Conservation (phyloP, 2,797 vertebrate species). For the Anguilla marmorata region DNA sequence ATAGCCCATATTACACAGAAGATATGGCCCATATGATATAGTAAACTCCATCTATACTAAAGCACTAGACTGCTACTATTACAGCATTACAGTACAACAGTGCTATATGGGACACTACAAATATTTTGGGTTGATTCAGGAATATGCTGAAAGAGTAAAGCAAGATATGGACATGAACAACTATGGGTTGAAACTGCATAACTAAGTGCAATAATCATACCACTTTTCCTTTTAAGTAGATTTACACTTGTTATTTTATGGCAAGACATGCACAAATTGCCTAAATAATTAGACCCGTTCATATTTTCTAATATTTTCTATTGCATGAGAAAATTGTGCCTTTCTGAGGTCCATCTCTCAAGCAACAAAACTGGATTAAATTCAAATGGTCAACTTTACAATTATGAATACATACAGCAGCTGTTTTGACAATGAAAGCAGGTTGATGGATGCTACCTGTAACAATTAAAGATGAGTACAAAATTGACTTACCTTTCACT, state of each 20-base stretch:
- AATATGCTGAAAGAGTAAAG: not conserved
- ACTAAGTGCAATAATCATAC: not conserved
- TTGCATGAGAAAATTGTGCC: not conserved
- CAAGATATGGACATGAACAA: not conserved
- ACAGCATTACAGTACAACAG: not conserved
- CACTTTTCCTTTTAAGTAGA: not conserved
- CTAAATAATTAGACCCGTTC: not conserved
- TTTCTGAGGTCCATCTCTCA: not conserved
- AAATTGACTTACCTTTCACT: not conserved
- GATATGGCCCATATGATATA: not conserved
- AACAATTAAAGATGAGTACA: not conserved
- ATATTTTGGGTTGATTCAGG: not conserved
- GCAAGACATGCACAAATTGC: not conserved
- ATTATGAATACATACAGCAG: not conserved
- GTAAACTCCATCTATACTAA: not conserved
- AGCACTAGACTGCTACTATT: not conserved
- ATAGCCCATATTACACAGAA: not conserved
- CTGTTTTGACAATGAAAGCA: not conserved
- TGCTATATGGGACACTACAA: not conserved
- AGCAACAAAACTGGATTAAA: not conserved
- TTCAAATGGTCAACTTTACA: not conserved
- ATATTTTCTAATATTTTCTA: not conserved
- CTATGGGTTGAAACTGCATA: not conserved
- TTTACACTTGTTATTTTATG: not conserved
- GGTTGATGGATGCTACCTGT: not conserved